A percentile compares a stretch with the other conserved stretches of the same genome.
Evolutionary conservation across 2,888 invertebrate genomes (phyloP).

Genomic region (Meteorus cinctellus): DNA sequence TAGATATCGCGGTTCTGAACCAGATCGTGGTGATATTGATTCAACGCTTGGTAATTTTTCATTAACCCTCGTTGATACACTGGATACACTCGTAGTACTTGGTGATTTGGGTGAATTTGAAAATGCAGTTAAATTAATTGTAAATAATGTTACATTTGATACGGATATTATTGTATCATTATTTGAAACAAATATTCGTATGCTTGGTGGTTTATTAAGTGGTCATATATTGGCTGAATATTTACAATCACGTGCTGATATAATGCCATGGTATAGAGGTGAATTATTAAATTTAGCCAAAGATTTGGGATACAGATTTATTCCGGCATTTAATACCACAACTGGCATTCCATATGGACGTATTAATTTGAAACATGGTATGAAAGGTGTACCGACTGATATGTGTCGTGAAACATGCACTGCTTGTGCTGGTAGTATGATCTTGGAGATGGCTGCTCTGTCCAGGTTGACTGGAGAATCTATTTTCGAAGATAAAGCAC

Average conservation of each 20-base stretch:
- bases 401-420: conserved; percentile 94
- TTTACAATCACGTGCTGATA: conserved; percentile 83
- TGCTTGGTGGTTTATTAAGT: conserved; percentile 95
- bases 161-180: conserved; percentile 96
- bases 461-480: conserved; percentile 94
- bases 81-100: conserved; percentile 93
- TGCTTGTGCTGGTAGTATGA: conserved; percentile 98
- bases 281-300: conserved; percentile 92
- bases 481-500: conserved; percentile 94
- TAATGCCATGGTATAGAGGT: conserved; percentile 89
- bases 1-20: conserved; percentile 90
- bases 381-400: conserved; percentile 83
- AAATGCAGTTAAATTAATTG: conserved; percentile 88
- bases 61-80: conserved; percentile 93
- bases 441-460: conserved; percentile 97
- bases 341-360: conserved; percentile 98
- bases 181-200: conserved; percentile 98
- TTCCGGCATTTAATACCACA: conserved; percentile 98
- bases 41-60: conserved; percentile 98
- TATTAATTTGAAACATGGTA: conserved; percentile 87
- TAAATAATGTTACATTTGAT: conserved; percentile 92
- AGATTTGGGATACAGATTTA: conserved; percentile 91
- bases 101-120: conserved; percentile 97
- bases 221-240: conserved; percentile 92
- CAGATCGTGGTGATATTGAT: conserved; percentile 96